Evolutionary conservation across 2,888 invertebrate species (phyloP).

Genomic region (Stratiomys singularior): DNA sequence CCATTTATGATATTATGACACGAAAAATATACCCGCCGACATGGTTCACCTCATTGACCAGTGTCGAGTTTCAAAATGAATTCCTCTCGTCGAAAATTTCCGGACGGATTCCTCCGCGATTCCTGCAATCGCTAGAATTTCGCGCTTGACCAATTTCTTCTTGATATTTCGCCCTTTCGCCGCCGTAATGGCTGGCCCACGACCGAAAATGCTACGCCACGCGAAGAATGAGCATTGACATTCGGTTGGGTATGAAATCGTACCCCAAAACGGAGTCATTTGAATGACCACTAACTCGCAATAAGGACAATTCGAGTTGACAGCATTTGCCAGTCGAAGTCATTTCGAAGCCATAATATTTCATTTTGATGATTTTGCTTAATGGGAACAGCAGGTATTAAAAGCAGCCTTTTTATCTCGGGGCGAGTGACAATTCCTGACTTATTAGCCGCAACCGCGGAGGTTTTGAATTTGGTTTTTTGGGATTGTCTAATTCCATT

Average conservation of each 20-base stretch:
- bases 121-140: neutral
- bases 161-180: conserved; percentile 28
- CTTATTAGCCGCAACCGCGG: neutral
- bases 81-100: conserved; percentile 32
- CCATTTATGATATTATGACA: conserved; percentile 51
- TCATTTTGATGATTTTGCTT: conserved; percentile 22
- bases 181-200: conserved; percentile 19
- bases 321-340: conserved; percentile 34
- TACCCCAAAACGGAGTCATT: conserved; percentile 12
- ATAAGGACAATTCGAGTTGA: conserved; percentile 36
- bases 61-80: conserved; percentile 44
- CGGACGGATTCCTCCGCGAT: conserved; percentile 4
- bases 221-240: neutral
- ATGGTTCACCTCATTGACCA: conserved; percentile 40
- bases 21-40: conserved; percentile 46
- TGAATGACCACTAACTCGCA: conserved; percentile 28
- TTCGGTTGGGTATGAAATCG: conserved; percentile 19
- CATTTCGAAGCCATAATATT: conserved; percentile 22
- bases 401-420: conserved; percentile 29
- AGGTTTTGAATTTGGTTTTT: conserved; percentile 14
- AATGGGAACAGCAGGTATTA: conserved; percentile 39
- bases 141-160: conserved; percentile 24
- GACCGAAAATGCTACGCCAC: neutral
- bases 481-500: conserved; percentile 18
- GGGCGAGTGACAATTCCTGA: conserved; percentile 22